Evolutionary conservation across 2,113 vertebrate species (phyloP), one percentile per base, ranked within the genome.

Genomic region (Cinclus mexicanus): DNA sequence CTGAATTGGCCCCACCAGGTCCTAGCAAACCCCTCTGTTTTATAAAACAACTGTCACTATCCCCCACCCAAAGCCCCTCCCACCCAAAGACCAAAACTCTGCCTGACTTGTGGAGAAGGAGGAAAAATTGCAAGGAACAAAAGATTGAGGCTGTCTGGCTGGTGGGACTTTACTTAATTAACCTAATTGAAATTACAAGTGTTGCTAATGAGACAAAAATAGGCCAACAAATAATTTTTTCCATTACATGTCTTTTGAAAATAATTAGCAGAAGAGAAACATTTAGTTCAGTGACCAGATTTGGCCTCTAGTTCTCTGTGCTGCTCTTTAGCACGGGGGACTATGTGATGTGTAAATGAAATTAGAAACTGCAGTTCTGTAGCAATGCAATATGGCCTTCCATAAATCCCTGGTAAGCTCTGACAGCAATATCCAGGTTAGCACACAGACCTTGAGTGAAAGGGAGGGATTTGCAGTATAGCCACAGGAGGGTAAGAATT

Each of bases 131-230:
- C 21, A 65, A 71, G 57, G 39, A 76, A 64, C 75, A 68, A 82
- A 31, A 10, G 15, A 83, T 20, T 63, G 83, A 85, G 41, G 52
- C 81, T 90, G 61, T 84, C 88, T 93, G 37, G 64, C 76, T 89
- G 87, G 60, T 92, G 67, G 55, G 74, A 94, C 68, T 69, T 87
- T 75, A 61, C 71, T 90, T 94, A 94, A 82, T 87, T 83, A 90
- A 49, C 80, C 31, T 94, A 89, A 83, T 12, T 96, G 91, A 96
- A 96, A 91, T 68, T 79, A 84, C 83, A 57, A 25, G 57, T 86
- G 57, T 91, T 92, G 89, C 89, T 94, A 97, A 95, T 95, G 82
- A 98, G 93, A 95, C 46, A 94, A 95, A 97, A 94, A 78, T 84
- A 87, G 75, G 50, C 71, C 61, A 75, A 83, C 24, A 93, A 90